Percentiles rank a stretch among this genome's conserved stretches.
Conservation (phyloP, 2,113 vertebrate species). For the Nymphicus hollandicus region DNA sequence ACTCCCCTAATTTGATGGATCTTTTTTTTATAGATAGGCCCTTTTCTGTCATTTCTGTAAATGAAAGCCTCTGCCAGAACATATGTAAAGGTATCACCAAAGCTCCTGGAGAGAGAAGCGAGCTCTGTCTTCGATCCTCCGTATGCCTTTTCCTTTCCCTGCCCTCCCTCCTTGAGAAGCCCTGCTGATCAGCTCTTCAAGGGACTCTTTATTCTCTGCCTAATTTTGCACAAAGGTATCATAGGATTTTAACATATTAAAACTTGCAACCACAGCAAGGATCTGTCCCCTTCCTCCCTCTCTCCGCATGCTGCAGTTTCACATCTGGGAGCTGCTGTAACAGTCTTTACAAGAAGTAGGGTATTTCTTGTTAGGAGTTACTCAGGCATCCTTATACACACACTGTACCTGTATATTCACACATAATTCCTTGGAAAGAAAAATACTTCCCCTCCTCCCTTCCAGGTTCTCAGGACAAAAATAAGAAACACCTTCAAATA, state of each 20-base stretch:
- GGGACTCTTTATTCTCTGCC: neutral
- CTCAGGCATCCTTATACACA: neutral
- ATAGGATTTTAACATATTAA: slow-evolving; percentile 34
- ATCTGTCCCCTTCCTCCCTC: neutral
- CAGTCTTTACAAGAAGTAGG: neutral
- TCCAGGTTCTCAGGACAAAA: slow-evolving; percentile 11
- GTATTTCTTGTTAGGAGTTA: neutral
- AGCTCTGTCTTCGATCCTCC: neutral
- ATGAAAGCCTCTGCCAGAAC: neutral
- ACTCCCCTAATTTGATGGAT: neutral
- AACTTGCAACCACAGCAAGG: slow-evolving; percentile 3
- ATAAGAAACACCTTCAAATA: slow-evolving; percentile 41
- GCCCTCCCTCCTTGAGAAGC: neutral
- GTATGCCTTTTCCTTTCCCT: neutral
- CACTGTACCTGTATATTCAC: neutral
- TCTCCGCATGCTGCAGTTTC: neutral
- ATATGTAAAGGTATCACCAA: neutral
- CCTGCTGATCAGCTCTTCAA: neutral
- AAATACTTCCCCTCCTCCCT: neutral
- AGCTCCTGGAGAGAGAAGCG: neutral
- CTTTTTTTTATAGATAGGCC: neutral
- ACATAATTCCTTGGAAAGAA: neutral
- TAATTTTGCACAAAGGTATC: slow-evolving; percentile 18
- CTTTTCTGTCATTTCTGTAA: neutral
- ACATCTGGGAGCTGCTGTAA: neutral